phyloP scores from a whole-genome alignment of 2,797 vertebrate genomes.

The Lacerta bilineata region DNA sequence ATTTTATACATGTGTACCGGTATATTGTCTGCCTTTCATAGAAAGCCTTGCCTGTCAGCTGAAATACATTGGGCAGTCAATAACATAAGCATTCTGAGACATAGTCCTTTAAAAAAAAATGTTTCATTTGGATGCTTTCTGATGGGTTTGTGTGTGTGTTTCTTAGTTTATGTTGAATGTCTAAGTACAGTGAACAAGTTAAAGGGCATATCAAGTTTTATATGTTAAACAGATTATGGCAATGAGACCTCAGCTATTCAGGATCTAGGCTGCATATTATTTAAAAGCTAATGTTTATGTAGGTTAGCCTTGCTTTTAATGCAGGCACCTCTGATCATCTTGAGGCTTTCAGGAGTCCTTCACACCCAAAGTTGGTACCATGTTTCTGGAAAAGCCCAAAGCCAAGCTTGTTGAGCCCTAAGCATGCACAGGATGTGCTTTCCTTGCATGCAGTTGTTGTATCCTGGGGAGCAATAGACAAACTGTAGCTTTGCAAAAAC shows the following conservation, averaged over 20 bases:
- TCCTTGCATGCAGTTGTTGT: background rate
- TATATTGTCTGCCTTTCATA: too few relatives aligned
- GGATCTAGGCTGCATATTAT: background rate
- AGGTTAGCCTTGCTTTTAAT: background rate
- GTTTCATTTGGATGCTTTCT: too few relatives aligned
- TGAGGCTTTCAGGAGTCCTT: background rate
- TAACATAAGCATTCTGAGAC: too few relatives aligned
- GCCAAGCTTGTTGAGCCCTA: background rate
- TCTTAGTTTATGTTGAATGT: background rate
- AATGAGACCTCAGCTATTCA: too few relatives aligned
- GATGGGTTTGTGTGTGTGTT: too few relatives aligned
- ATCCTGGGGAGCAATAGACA: background rate
- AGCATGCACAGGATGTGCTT: background rate
- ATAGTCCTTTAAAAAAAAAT: too few relatives aligned
- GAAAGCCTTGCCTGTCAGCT: too few relatives aligned
- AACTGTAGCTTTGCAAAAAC: background rate
- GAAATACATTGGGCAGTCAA: too few relatives aligned
- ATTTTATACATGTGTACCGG: too few relatives aligned
- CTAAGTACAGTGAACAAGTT: background rate
- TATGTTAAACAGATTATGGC: background rate
- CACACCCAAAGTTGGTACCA: background rate
- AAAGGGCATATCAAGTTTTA: background rate
- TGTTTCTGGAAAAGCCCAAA: background rate
- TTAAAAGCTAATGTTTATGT: background rate
- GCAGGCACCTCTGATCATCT: background rate